Base-by-base conservation (phyloP, 1,140 invertebrate genomes). In the Drosophila chauvacae region DNA sequence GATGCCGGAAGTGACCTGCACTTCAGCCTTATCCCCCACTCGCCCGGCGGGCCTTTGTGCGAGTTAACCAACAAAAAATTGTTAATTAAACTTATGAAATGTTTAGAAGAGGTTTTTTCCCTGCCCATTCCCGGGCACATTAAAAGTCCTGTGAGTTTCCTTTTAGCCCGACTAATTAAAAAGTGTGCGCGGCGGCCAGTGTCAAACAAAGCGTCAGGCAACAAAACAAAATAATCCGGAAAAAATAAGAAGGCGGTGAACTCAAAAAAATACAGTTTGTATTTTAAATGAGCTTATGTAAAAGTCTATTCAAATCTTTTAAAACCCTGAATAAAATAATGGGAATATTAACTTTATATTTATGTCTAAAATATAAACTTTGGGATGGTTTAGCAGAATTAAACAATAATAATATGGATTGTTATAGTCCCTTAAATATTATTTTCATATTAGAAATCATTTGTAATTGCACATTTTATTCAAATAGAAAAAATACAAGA, bases 81-180 rank as follows among this genome's bases (percentile, higher is more conserved):
- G 85, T 78, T 84, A 90, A 88, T 90, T 88, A 84, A 84, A 84
- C 77, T 84, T 90, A 68, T 86, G 69, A 86, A 81, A 81, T 83
- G 76, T 63, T 79, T 80, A 80, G 73, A 81, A 81, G 66, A 59
- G 35, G 76, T 18, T 61, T 72, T 53, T 61, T 61, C 20, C 37
- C 3, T 11, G 7, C 11, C 18, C 45, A 56, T 58, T 63, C 20
- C 37, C 47, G 13, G 20, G 18, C 14, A 35, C 63, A 70, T 70
- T 70, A 47, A 70, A 70, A 70, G 65, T 70, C 62, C 66, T 70
- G 63, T n/a, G 48, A 70, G 66, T 56, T 70, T 70, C 66, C 48
- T 47, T 56, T 73, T 76, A 33, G 26, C 18, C 14, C 39, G 51
- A 90, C 85, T 88, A 84, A 88, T 84, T 88, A 90, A 90, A 88